Evolutionary conservation across 2,113 vertebrate species (phyloP), one percentile per base, ranked within the genome.

Genomic region (Nannospalax galili): DNA sequence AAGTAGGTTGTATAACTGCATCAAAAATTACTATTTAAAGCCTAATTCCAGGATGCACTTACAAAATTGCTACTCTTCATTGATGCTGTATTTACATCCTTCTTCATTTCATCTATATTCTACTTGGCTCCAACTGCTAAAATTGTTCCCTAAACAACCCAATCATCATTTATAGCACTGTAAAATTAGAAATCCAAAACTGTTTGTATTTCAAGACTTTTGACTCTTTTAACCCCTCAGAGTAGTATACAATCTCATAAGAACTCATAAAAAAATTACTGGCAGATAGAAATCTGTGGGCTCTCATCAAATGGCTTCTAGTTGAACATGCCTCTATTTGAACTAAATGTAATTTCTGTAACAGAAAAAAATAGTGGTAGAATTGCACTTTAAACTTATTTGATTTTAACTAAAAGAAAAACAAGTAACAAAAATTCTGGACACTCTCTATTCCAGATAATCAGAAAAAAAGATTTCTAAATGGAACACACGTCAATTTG

Each of bases 31-130:
- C 95, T 82, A 97, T 28, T 64, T 96, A 95, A 95, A 92, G 86
- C 96, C 97, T 98, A 97, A 90, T 98, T 98, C 98, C 96, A 98
- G 96, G 97, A 98, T 96, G 93, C 96, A 96, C 96, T 98, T 98
- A 95, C 90, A 97, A 97, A 93, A 97, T 96, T 97, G 93, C 97
- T 98, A 96, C 97, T 98, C 89, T 96, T 94, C 93, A 97, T 92
- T 6, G 88, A 89, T 32, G 26, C 80, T 91, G 78, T 94, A 90
- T 98, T 98, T 96, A 96, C 19, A 19, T 88, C 65, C 96, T 92
- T 95, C 93, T 96, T 97, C 95, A 96, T 97, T 97, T 97, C 90
- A 91, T 98, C 97, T 97, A 67, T 96, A 97, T 70, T 98, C 97
- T 97, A 97, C 96, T 98, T 98, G 95, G 91, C 95, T 98, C 97